Conservation (phyloP, 2,113 vertebrate genomes). For the Corvus hawaiiensis region DNA sequence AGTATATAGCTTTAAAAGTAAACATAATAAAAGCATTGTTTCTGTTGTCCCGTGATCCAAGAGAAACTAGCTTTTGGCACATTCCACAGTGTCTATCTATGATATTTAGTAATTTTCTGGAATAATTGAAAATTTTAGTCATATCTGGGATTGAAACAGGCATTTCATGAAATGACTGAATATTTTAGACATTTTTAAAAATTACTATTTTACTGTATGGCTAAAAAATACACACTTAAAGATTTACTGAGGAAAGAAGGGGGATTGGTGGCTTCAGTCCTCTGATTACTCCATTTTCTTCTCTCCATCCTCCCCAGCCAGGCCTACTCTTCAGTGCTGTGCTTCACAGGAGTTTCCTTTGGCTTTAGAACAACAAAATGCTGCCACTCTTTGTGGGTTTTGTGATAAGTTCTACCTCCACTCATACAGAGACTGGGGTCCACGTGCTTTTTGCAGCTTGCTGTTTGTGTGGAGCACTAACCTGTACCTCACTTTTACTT, state of each 20-base stretch:
- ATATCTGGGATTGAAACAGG: background rate
- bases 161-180: background rate
- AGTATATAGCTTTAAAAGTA: background rate
- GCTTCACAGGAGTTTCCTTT: background rate
- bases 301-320: background rate
- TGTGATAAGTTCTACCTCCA: background rate
- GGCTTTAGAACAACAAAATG: background rate
- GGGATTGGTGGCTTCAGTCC: rapidly evolving
- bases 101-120: background rate
- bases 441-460: background rate
- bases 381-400: background rate
- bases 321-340: background rate
- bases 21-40: background rate
- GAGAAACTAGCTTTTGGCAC: background rate
- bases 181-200: background rate
- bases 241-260: background rate
- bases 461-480: background rate
- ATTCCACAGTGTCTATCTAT: background rate
- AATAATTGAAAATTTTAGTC: background rate
- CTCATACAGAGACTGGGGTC: background rate
- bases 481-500: background rate
- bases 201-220: background rate
- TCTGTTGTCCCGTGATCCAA: background rate
- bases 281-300: background rate
- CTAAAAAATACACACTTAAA: background rate